Evolutionary conservation across 2,797 vertebrate species (phyloP), one percentile per base, ranked within the genome.

Genomic region (Taeniopygia guttata): DNA sequence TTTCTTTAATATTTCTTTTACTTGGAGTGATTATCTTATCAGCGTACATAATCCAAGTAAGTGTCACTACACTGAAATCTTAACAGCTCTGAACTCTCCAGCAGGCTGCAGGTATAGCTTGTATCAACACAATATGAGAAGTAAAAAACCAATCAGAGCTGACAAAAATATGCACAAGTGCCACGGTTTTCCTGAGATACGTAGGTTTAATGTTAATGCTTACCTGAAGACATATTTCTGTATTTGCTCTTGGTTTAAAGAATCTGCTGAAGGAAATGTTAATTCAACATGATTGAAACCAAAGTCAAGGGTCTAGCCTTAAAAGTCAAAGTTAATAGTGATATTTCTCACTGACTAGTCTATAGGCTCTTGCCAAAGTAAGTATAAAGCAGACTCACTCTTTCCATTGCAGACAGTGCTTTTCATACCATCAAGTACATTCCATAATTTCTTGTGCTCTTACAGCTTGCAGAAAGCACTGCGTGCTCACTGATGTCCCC

Each of bases 1-100:
- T 97, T 82, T 97, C 96, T 84, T 85, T 97, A 43, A 78, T 97
- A 83, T 97, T 97, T 93, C 96, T 97, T 93, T 17, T 95, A 19
- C 93, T 97, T 89, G 97, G 97, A 84, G 92, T 94, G 58, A 94
- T 97, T 86, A 96, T 63, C 10, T 94, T 97, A 66, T 52, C 42
- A 46, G 84, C 97, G n/a, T 83, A 97, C 23, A 49, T 94, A 72
- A 22, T 97, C 70, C 96, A 97, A 90, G 97, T 97, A 97, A 93
- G 96, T 84, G 78, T 95, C 77, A 68, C 56, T 46, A 54, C 14
- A 19, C 25, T 73, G 63, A 92, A 95, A 79, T n/a, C 13, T 76
- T 73, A 42, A 40, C 84, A 80, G 52, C 42, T 40, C 16, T 82
- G 54, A 34, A 42, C 30, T 89, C 9, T 21, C 51, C 19, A 23